phyloP scores from a whole-genome alignment of 1,140 invertebrate species.

The Panagrolaimus sp. region DNA sequence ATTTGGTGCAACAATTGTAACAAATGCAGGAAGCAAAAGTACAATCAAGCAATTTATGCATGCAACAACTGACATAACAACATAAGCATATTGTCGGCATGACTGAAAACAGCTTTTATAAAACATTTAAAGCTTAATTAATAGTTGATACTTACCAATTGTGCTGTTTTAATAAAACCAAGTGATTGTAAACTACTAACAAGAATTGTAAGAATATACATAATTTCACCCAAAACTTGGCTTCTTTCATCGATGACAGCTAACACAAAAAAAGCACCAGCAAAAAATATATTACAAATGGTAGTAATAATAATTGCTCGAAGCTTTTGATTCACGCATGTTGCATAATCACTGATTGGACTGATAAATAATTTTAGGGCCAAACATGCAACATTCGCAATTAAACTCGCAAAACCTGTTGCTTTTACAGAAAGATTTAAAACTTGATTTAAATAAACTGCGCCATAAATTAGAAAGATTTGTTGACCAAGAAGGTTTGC shows the following conservation, averaged over 20 bases:
- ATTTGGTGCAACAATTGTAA: constrained; percentile 21
- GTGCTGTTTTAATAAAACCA: constrained; percentile 28
- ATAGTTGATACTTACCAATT: too few relatives aligned
- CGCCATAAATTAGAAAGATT: constrained; percentile 51
- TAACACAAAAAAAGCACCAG: constrained; percentile 45
- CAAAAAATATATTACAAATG: constrained; percentile 43
- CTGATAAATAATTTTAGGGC: constrained; percentile 41
- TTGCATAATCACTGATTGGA: constrained; percentile 36
- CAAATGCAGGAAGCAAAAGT: constrained; percentile 20
- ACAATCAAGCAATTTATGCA: constrained; percentile 29
- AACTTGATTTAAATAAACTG: constrained; percentile 53
- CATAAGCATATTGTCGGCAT: constrained; percentile 33
- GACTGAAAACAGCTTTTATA: too few relatives aligned
- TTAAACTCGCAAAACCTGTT: constrained; percentile 45
- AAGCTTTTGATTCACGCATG: constrained; percentile 24
- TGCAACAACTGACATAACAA: constrained; percentile 30
- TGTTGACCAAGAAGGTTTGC: too few relatives aligned
- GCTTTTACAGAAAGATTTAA: constrained; percentile 35
- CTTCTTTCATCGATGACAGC: constrained; percentile 42
- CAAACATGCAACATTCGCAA: constrained; percentile 36
- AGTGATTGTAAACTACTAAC: constrained; percentile 43
- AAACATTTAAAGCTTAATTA: too few relatives aligned
- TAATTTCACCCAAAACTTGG: constrained; percentile 34
- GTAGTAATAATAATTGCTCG: constrained; percentile 36
- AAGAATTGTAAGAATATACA: constrained; percentile 38